Percentiles rank a stretch among this genome's conserved stretches.
These are phyloP conservation scores for Drosophila suzukii DNA, from an alignment of 1,140 invertebrate genomes.

Conservation along the genomic window DNA sequence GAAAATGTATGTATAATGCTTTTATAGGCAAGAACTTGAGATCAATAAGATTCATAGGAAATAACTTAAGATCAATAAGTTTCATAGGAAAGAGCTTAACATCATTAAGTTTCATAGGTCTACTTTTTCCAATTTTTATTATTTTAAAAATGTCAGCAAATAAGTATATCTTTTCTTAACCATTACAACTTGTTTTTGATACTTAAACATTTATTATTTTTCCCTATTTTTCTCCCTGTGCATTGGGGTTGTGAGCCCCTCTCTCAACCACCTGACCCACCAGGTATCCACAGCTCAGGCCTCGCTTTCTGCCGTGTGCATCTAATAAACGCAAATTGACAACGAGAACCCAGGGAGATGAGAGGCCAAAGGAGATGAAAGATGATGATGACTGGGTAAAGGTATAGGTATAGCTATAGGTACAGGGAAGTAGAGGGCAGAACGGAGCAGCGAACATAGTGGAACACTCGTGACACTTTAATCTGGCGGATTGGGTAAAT, in stretches of 20 bases:
- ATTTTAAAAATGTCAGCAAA: too few relatives aligned
- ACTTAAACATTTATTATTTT: not conserved
- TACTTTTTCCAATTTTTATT: too few relatives aligned
- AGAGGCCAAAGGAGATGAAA: not conserved
- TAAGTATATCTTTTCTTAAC: not conserved
- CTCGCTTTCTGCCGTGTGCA: slow-evolving; percentile 49
- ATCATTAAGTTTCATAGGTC: too few relatives aligned
- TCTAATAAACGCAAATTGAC: slow-evolving; percentile 78
- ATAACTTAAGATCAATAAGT: too few relatives aligned
- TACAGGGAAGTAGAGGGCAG: not conserved
- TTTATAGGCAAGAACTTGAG: too few relatives aligned
- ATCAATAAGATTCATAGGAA: too few relatives aligned
- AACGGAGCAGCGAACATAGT: slow-evolving; percentile 1
- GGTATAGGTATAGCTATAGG: not conserved
- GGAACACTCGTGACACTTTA: slow-evolving; percentile 70
- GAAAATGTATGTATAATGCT: too few relatives aligned
- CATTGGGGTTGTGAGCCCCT: too few relatives aligned
- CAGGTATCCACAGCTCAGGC: slow-evolving; percentile 40
- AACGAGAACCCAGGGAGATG: slow-evolving; percentile 11
- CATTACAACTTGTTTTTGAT: not conserved
- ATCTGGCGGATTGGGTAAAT: slow-evolving; percentile 68
- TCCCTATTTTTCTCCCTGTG: not conserved
- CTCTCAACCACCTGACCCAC: slow-evolving; percentile 8
- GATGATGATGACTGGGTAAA: not conserved
- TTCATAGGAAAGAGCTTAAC: too few relatives aligned